A percentile compares a stretch with the other conserved stretches of the same genome.
These are phyloP conservation scores for Poecilia velifera DNA, from an alignment of 2,797 vertebrate species.

Conservation along the genomic window DNA sequence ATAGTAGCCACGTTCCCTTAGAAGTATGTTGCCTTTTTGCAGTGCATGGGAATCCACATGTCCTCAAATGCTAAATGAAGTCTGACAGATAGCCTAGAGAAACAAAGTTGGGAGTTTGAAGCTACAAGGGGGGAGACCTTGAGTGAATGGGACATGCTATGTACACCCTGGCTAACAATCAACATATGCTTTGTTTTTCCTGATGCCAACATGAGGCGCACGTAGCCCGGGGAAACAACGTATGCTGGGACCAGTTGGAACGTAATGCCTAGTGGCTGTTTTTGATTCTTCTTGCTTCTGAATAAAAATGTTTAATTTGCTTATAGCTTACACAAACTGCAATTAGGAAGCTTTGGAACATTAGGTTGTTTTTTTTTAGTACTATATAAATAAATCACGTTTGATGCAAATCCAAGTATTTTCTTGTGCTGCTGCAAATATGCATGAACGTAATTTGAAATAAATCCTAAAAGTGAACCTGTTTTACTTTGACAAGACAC, in stretches of 20 bases:
- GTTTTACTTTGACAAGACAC: not conserved
- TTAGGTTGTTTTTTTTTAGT: not conserved
- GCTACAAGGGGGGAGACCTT: slow-evolving; percentile 90
- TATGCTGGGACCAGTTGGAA: slow-evolving; percentile 83
- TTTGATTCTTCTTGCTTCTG: slow-evolving; percentile 53
- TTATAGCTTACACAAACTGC: slow-evolving; percentile 65
- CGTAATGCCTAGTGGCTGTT: slow-evolving; percentile 76
- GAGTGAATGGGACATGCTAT: slow-evolving; percentile 97
- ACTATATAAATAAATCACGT: not conserved
- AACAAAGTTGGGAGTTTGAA: slow-evolving; percentile 95
- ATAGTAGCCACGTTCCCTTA: slow-evolving; percentile 86
- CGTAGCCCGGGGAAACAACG: slow-evolving; percentile 86
- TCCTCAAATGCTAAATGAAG: slow-evolving; percentile 93
- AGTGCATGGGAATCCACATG: slow-evolving; percentile 90
- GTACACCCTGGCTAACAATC: slow-evolving; percentile 97
- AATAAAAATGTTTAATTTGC: slow-evolving; percentile 71
- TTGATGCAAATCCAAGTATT: not conserved
- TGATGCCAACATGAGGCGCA: slow-evolving; percentile 87
- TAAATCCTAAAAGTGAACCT: not conserved
- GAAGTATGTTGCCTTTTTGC: slow-evolving; percentile 91
- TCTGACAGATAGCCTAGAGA: slow-evolving; percentile 99
- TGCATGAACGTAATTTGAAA: not conserved
- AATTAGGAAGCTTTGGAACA: slow-evolving; percentile 56
- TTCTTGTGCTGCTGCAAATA: not conserved
- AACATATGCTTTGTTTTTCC: slow-evolving; percentile 96